Conservation (phyloP, 2,888 invertebrate genomes). For the Cephalotes varians region DNA sequence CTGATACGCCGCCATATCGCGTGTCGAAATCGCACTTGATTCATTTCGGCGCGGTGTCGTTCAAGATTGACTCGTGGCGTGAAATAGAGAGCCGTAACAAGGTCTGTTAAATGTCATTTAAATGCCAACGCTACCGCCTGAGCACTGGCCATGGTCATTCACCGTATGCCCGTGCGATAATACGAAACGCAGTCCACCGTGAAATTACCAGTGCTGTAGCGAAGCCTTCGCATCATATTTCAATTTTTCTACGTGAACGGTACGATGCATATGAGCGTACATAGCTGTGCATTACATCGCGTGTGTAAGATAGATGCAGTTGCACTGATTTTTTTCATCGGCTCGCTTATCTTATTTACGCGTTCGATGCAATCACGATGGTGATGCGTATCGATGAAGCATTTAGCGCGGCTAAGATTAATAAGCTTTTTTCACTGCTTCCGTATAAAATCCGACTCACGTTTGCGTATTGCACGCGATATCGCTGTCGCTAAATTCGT, state of each 20-base stretch:
- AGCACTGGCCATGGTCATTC: constrained; percentile 18
- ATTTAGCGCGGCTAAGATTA: constrained; percentile 16
- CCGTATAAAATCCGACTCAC: neutral
- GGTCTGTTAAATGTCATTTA: constrained; percentile 51
- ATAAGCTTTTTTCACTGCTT: constrained; percentile 11
- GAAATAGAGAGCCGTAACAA: constrained; percentile 27
- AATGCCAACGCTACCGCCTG: constrained; percentile 33
- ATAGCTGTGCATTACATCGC: neutral
- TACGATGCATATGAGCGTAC: constrained; percentile 6
- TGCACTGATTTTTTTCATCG: neutral
- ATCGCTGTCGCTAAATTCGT: constrained; percentile 37
- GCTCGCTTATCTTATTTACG: neutral
- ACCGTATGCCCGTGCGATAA: constrained; percentile 16
- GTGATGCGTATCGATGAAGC: neutral
- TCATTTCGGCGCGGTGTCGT: neutral
- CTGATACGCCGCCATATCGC: neutral
- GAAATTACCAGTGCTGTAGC: constrained; percentile 50
- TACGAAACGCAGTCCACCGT: constrained; percentile 49
- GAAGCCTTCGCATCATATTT: constrained; percentile 42
- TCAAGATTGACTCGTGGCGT: constrained; percentile 9
- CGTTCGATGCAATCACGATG: neutral
- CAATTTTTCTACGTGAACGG: constrained; percentile 55
- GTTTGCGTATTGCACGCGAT: constrained; percentile 7
- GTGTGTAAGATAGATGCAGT: constrained; percentile 35
- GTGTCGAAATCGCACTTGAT: neutral